Base-by-base conservation (phyloP, 2,113 vertebrate genomes). In the Eurypyga helias region DNA sequence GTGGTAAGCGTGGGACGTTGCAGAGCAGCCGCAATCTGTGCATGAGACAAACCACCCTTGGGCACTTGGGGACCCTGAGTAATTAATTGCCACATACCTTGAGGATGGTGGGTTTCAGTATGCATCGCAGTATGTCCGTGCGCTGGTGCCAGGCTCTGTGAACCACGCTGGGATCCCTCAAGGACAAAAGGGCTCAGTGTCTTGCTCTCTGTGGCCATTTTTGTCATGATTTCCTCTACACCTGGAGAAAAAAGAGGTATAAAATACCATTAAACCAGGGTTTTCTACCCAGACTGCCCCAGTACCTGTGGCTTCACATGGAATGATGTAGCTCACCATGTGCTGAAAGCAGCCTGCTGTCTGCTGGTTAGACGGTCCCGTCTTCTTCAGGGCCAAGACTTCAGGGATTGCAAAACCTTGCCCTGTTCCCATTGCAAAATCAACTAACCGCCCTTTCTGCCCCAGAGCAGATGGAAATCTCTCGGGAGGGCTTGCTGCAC, bases 51-150 rank as follows among this genome's bases (percentile, higher is more conserved):
- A 11, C 45, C 76, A 24, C 29, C 36, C 87, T 26, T 7, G 54
- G 75, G n/a, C 49, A 9, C 55, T 13, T 0, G 1, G 43, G 69
- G 80, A 58, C 62, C 71, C 16, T 23, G 52, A n/a, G 48, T 62
- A 62, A 70, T 0, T 19, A 7, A 5, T 57, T 64, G 41, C 31
- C 46, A 7, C 36, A 21, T 43, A 49, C 64, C 77, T 76, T 3
- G 18, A 52, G 87, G 52, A 17, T 5, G 20, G 29, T 0, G 72
- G 48, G 55, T 2, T 45, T 25, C 6, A 60, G 72, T 57, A 67
- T 1, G 8, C 54, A 11, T 72, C 71, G 79, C 45, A 1, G 17
- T 21, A 46, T 1, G 1, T 6, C 38, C 4, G 1, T 3, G 13
- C 4, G 38, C 38, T 33, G 8, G 17, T 2, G 25, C 26, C 48